phyloP scores from a whole-genome alignment of 2,797 vertebrate genomes.

The Lycodopsis pacificus region DNA sequence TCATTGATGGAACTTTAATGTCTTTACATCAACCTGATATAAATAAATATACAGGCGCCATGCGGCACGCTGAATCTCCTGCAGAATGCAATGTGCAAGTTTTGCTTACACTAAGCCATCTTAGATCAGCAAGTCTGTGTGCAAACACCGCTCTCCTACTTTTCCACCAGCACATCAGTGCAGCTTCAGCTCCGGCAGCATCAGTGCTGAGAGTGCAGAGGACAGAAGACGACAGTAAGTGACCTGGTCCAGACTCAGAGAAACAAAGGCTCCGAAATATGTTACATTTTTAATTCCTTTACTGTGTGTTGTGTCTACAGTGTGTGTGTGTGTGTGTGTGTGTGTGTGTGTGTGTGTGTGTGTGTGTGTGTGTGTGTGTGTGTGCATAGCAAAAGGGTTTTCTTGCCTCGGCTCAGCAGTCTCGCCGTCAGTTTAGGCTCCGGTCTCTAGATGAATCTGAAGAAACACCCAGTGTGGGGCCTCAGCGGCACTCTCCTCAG shows the following conservation, averaged over 20 bases:
- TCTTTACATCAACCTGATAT: background rate
- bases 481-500: conserved; percentile 48
- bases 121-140: background rate
- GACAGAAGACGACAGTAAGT: conserved; percentile 39
- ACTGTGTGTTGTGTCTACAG: conserved; percentile 10
- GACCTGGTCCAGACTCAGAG: conserved; percentile 43
- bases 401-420: conserved; percentile 40
- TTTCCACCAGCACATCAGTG: conserved; percentile 2
- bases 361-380: conserved; percentile 6
- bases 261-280: conserved; percentile 54
- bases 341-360: conserved; percentile 1
- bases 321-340: conserved; percentile 1
- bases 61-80: background rate
- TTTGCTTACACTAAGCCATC: background rate
- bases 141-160: background rate
- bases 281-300: conserved; percentile 46
- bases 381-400: background rate
- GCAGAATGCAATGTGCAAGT: background rate
- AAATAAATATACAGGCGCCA: background rate
- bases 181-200: background rate
- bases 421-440: conserved; percentile 49
- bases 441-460: conserved; percentile 69
- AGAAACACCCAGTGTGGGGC: conserved; percentile 74
- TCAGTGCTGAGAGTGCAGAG: conserved; percentile 21
- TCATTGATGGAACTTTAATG: background rate